Conservation (phyloP, 2,888 invertebrate species). For the Tetrapedia diversipes region DNA sequence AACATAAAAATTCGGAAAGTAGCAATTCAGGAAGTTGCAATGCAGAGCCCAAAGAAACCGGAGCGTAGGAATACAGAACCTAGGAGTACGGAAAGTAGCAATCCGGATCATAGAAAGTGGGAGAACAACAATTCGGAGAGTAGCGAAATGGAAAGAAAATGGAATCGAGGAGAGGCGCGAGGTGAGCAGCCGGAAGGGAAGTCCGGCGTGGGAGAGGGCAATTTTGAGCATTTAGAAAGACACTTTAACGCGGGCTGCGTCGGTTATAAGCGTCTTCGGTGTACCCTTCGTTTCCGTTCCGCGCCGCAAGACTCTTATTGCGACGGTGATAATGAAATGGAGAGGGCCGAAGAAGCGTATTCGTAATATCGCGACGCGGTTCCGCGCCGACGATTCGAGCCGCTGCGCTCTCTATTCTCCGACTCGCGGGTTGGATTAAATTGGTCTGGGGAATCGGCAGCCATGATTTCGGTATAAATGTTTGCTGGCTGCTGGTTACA, state of each 20-base stretch:
- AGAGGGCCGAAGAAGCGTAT: slow-evolving; percentile 34
- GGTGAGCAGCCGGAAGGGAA: neutral
- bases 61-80: neutral
- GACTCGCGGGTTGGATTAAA: slow-evolving; percentile 24
- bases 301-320: slow-evolving; percentile 32
- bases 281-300: slow-evolving; percentile 22
- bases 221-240: neutral
- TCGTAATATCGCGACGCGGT: slow-evolving; percentile 43
- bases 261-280: slow-evolving; percentile 12
- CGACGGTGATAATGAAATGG: slow-evolving; percentile 46
- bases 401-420: slow-evolving; percentile 3
- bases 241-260: neutral
- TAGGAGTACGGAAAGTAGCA: too few species aligned
- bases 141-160: too few species aligned
- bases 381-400: slow-evolving; percentile 11
- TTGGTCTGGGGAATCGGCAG: slow-evolving; percentile 20
- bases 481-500: slow-evolving; percentile 8
- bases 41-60: neutral
- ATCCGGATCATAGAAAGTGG: too few species aligned
- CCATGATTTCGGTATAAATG: slow-evolving; percentile 20
- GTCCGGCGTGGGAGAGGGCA: neutral
- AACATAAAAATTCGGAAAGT: neutral
- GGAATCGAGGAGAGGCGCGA: rapidly evolving
- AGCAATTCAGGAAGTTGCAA: too few species aligned
- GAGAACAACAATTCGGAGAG: too few species aligned